These are phyloP conservation scores for Amphipyra tragopoginis DNA, from an alignment of 2,888 invertebrate genomes.

Conservation along the genomic window DNA sequence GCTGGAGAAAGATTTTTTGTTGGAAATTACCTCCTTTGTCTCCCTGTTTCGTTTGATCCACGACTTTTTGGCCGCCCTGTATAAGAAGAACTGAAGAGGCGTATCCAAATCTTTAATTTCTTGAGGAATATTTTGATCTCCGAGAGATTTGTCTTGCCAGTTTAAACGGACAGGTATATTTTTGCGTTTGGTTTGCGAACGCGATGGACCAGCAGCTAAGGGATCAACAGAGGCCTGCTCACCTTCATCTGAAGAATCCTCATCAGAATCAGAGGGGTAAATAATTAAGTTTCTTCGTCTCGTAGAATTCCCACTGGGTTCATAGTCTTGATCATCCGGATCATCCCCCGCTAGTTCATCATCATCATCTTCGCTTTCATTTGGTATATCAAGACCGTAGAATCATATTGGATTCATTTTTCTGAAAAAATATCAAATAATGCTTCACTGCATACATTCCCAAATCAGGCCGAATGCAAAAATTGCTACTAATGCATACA, in stretches of 20 bases:
- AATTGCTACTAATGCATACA: too few species aligned
- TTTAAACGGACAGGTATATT: slow-evolving; percentile 16
- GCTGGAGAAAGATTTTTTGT: too few species aligned
- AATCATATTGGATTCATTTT: slow-evolving; percentile 13
- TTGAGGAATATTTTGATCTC: slow-evolving; percentile 27
- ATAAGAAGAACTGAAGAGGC: slow-evolving; percentile 20
- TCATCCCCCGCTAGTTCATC: too few species aligned
- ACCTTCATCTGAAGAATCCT: slow-evolving; percentile 11
- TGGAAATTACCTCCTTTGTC: too few species aligned
- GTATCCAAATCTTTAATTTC: slow-evolving; percentile 33
- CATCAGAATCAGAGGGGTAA: slow-evolving; percentile 15
- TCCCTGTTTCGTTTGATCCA: too few species aligned
- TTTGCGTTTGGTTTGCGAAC: slow-evolving; percentile 13
- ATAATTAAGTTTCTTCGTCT: slow-evolving; percentile 15
- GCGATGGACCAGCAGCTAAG: slow-evolving; percentile 15
- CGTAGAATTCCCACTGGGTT: slow-evolving; percentile 10
- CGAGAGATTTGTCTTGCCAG: slow-evolving; percentile 15
- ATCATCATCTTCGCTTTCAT: slow-evolving; percentile 16
- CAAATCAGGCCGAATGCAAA: too few species aligned
- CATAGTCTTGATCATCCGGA: slow-evolving; percentile 15
- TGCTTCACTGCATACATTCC: slow-evolving; percentile 1
- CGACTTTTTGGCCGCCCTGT: too few species aligned
- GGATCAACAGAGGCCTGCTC: slow-evolving; percentile 15
- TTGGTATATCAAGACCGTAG: slow-evolving; percentile 18
- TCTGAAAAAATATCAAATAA: slow-evolving; percentile 7